phyloP scores from a whole-genome alignment of 2,113 vertebrate species.

The Micromys minutus region DNA sequence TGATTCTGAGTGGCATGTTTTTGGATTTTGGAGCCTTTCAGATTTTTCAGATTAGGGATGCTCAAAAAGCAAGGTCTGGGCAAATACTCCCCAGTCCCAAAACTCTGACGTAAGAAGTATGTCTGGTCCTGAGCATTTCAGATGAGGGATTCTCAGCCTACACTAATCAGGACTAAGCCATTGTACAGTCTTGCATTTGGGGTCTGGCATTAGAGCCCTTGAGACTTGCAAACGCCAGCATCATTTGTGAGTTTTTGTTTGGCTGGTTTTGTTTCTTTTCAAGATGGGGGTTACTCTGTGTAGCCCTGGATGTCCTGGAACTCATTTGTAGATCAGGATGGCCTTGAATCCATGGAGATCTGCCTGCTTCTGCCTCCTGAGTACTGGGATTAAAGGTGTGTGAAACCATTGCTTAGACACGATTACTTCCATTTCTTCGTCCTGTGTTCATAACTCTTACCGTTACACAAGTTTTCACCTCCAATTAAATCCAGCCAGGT shows the following conservation, averaged over 20 bases:
- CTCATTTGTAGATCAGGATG: not conserved
- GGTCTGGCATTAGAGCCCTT: not conserved
- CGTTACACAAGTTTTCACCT: not conserved
- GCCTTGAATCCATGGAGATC: not conserved
- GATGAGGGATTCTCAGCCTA: not conserved
- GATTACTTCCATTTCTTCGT: not conserved
- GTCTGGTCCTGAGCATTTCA: not conserved
- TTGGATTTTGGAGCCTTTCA: not conserved
- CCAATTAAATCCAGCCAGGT: not conserved
- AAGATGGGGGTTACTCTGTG: not conserved
- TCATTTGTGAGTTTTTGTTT: not conserved
- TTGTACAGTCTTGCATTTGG: not conserved
- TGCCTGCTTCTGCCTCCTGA: not conserved
- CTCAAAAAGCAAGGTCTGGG: not conserved
- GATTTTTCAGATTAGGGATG: not conserved
- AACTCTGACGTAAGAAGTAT: not conserved
- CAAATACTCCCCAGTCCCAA: not conserved
- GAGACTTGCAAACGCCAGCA: not conserved
- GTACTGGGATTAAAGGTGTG: not conserved
- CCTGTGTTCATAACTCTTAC: not conserved
- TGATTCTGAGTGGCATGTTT: not conserved
- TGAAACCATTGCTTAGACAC: not conserved
- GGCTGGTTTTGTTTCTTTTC: not conserved
- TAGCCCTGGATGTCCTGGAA: not conserved
- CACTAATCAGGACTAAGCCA: not conserved